A percentile compares a stretch with the other conserved stretches of the same genome.
These are phyloP conservation scores for Campoletis raptor DNA, from an alignment of 2,888 invertebrate species.

Conservation along the genomic window DNA sequence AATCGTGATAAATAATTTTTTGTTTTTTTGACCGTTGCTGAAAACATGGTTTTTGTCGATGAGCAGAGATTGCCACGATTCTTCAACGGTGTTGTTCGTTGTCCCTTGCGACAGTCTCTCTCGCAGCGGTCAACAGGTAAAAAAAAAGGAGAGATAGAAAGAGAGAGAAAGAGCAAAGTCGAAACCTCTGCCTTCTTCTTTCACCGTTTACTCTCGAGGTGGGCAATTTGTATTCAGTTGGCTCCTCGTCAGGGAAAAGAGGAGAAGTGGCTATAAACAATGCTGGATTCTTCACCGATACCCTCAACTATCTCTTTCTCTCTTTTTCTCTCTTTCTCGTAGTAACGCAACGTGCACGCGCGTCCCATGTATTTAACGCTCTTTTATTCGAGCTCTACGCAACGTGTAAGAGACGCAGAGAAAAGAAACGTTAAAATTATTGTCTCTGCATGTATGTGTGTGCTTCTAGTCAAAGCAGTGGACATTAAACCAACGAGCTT, in stretches of 20 bases:
- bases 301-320: conserved; percentile 77
- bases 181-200: conserved; percentile 47
- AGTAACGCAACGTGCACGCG: conserved; percentile 67
- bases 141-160: conserved; percentile 54
- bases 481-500: conserved; percentile 74
- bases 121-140: conserved; percentile 68
- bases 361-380: conserved; percentile 28
- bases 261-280: conserved; percentile 84
- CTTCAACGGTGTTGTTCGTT: conserved; percentile 49
- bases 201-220: conserved; percentile 68
- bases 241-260: conserved; percentile 80
- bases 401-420: conserved; percentile 32
- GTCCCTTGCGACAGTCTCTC: conserved; percentile 67
- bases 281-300: conserved; percentile 81
- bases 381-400: neutral
- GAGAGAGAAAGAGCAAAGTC: conserved; percentile 59
- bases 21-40: neutral
- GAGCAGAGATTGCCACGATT: conserved; percentile 48
- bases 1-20: conserved; percentile 8
- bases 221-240: conserved; percentile 83
- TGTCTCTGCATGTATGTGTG: conserved; percentile 25
- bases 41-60: conserved; percentile 7
- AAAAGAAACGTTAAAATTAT: conserved; percentile 57
- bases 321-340: conserved; percentile 50
- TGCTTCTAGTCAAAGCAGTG: conserved; percentile 76